These are phyloP conservation scores for Peromyscus aztecus DNA, from an alignment of 2,797 vertebrate species.

Conservation along the genomic window DNA sequence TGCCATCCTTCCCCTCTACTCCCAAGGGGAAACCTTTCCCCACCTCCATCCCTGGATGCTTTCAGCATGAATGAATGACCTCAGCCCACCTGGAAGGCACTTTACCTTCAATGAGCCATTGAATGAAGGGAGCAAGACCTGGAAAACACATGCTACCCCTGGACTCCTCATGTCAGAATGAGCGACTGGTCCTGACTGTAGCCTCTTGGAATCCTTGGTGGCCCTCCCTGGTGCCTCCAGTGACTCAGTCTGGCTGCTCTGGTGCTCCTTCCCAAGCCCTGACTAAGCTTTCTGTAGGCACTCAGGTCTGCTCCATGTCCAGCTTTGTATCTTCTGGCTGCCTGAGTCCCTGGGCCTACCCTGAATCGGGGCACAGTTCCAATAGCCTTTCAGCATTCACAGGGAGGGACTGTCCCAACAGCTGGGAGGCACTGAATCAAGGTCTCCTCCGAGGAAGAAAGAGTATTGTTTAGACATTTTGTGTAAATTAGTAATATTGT, in stretches of 20 bases:
- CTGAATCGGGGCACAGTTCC: background rate
- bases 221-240: background rate
- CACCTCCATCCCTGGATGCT: background rate
- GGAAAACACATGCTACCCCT: background rate
- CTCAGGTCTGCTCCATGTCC: no score
- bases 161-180: background rate
- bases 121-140: background rate
- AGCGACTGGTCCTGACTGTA: background rate
- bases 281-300: background rate
- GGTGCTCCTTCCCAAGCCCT: background rate
- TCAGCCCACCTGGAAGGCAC: background rate
- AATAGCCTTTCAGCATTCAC: fast-evolving
- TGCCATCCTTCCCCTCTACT: background rate
- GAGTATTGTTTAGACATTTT: conserved; percentile 73
- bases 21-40: background rate
- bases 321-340: background rate
- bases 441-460: conserved; percentile 43
- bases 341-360: background rate
- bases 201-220: background rate
- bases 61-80: background rate
- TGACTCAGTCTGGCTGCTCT: background rate
- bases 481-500: conserved; percentile 84
- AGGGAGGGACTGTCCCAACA: background rate
- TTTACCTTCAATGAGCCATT: background rate
- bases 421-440: conserved; percentile 6